These are phyloP conservation scores for Thamnophis elegans DNA, from an alignment of 2,797 vertebrate genomes.

Conservation along the genomic window DNA sequence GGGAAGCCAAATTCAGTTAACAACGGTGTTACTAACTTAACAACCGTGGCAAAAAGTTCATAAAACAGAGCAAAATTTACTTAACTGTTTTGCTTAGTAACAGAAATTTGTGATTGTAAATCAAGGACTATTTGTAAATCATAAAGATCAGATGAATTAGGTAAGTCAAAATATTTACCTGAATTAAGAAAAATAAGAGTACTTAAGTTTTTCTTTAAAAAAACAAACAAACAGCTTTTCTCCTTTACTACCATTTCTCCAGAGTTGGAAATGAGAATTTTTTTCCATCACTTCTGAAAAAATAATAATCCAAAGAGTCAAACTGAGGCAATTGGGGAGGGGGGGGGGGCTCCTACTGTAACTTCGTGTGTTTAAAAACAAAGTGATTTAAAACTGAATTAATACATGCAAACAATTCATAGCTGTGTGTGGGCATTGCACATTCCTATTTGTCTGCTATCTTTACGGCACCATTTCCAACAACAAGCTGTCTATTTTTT, in stretches of 20 bases:
- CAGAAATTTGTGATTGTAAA: not conserved
- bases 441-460: not conserved
- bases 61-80: not conserved
- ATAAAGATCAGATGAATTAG: not conserved
- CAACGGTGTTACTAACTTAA: not conserved
- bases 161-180: not conserved
- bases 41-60: not conserved
- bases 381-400: not conserved
- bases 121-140: not conserved
- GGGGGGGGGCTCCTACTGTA: not conserved
- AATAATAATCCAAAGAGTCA: not conserved
- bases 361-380: not conserved
- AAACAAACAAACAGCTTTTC: not conserved
- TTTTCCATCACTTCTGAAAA: not conserved
- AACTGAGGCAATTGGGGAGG: too few species aligned
- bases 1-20: not conserved
- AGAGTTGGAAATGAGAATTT: too few species aligned
- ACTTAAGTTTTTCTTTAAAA: not conserved
- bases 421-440: too few species aligned
- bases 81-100: not conserved
- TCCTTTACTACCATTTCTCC: not conserved
- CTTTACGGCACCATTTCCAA: not conserved
- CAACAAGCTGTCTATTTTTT: not conserved
- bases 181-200: not conserved
- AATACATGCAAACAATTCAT: not conserved